phyloP scores from a whole-genome alignment of 2,888 invertebrate species.

The Dromius quadrimaculatus region DNA sequence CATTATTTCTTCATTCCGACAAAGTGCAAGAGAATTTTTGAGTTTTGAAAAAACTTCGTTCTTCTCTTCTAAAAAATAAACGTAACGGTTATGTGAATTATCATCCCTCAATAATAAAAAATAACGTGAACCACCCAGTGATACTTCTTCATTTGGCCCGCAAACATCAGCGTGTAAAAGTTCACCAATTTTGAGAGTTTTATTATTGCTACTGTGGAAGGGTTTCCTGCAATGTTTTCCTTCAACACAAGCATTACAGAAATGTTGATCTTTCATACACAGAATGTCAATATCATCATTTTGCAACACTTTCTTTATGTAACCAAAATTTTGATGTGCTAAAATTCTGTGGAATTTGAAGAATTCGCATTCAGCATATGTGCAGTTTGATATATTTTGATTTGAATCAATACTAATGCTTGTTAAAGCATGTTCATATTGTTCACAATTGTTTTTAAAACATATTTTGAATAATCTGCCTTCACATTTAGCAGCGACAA shows the following conservation, averaged over 20 bases:
- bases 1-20: constrained; percentile 58
- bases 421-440: too few relatives aligned
- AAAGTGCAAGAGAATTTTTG: constrained; percentile 54
- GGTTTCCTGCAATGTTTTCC: constrained; percentile 49
- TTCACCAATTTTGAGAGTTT: constrained; percentile 40
- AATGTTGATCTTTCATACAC: too few relatives aligned
- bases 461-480: neutral
- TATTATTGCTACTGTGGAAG: constrained; percentile 44
- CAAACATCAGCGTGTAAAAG: constrained; percentile 54
- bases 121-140: constrained; percentile 48
- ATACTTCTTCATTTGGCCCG: constrained; percentile 52
- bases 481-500: neutral
- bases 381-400: too few relatives aligned
- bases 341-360: constrained; percentile 38
- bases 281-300: constrained; percentile 4
- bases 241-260: constrained; percentile 25
- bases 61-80: constrained; percentile 56
- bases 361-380: too few relatives aligned
- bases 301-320: constrained; percentile 47
- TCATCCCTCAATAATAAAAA: constrained; percentile 56
- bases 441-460: neutral
- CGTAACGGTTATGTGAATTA: constrained; percentile 52
- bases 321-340: constrained; percentile 53
- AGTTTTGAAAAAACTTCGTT: constrained; percentile 53
- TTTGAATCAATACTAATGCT: too few relatives aligned